Base-by-base conservation (phyloP, 1,140 invertebrate genomes). In the Tetragonula clypearis region DNA sequence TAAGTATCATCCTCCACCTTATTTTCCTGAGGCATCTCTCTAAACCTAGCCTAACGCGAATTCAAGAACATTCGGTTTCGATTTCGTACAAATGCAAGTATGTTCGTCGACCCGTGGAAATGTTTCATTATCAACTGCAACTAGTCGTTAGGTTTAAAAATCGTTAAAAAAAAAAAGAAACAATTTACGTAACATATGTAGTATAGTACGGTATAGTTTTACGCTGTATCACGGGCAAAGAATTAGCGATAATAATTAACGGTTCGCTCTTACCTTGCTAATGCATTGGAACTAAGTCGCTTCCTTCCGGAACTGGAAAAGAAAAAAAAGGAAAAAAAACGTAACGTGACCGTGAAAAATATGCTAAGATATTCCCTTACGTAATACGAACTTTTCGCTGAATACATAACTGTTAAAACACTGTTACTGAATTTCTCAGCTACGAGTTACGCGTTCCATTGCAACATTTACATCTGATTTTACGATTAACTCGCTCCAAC, bases 271-370 rank as follows among this genome's bases (percentile, higher is more conserved):
- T 95, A 98, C 97, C 97, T 98, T 88, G 97, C 97, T 96, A 98
- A 96, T 90, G 97, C 97, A 96, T 97, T 98, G 88, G 97, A 97
- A 88, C 97, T 96, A 82, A 98, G 95, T 93, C 97, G 96, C 92
- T 97, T 96, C 92, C 97, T 97, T 85, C 96, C 96, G 91, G 96
- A 96, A 93, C 97, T 97, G 96, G 93, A 71, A 88, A 74, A n/a
- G 0, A 84, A 68, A 68, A 79, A 23, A 11, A 21, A 14, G 17
- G 91, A 90, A 69, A 58, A 15, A 26, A 91, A 90, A 69, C 41
- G 73, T 69, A 65, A 58, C n/a, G 19, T 68, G 69, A 74, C 68
- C 35, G 53, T 86, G 26, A 53, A 80, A 85, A 74, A 58, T 41
- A n/a, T 49, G 58, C n/a, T 9, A 73, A 62, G 6, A 49, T 30